These are phyloP conservation scores for Trigoniulus corallinus DNA, from an alignment of 1,140 invertebrate species.

Conservation along the genomic window DNA sequence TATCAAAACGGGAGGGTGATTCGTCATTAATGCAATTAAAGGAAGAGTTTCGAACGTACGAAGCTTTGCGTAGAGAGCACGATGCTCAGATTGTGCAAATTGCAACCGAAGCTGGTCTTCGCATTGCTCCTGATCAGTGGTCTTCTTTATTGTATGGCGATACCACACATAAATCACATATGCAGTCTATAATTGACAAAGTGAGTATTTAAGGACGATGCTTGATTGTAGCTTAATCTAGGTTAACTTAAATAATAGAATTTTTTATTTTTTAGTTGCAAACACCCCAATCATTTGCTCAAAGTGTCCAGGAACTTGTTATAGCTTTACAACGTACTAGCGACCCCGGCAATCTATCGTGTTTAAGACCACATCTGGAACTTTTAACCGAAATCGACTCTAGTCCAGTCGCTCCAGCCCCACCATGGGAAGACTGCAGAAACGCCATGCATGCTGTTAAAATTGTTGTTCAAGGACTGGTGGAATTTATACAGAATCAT, in stretches of 20 bases:
- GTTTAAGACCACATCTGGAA: constrained; percentile 54
- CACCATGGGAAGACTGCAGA: constrained; percentile 52
- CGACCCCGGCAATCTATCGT: constrained; percentile 60
- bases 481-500: constrained; percentile 69
- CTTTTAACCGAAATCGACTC: constrained; percentile 69
- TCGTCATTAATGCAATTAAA: constrained; percentile 97
- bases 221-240: neutral
- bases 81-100: constrained; percentile 98
- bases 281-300: constrained; percentile 75
- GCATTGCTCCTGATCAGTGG: constrained; percentile 98
- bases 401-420: constrained; percentile 48
- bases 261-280: constrained; percentile 46
- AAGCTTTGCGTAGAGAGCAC: constrained; percentile 80
- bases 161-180: constrained; percentile 85
- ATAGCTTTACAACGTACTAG: constrained; percentile 79
- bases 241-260: constrained; percentile 25
- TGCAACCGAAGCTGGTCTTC: constrained; percentile 86
- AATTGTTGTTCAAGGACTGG: constrained; percentile 62
- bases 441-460: constrained; percentile 60
- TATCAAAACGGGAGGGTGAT: constrained; percentile 91
- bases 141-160: constrained; percentile 91
- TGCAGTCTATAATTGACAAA: constrained; percentile 89
- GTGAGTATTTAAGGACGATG: constrained; percentile 16
- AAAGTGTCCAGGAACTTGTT: constrained; percentile 78
- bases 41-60: constrained; percentile 91